Conservation (phyloP, 2,888 invertebrate species). For the Dasysyrphus albostriatus region DNA sequence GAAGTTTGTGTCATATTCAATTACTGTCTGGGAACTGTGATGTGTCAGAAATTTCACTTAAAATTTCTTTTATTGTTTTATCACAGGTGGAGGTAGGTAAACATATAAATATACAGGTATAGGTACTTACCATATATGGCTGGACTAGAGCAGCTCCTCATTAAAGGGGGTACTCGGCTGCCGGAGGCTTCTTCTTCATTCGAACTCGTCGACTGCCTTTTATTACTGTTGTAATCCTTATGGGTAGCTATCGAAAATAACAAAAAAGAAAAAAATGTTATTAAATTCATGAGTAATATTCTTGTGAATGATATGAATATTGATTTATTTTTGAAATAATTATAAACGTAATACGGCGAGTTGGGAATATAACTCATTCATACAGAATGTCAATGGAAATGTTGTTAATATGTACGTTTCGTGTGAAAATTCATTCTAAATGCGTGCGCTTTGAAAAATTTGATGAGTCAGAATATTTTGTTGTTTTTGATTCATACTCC, state of each 20-base stretch:
- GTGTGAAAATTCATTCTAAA: slow-evolving; percentile 67
- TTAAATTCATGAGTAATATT: slow-evolving; percentile 63
- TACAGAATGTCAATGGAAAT: slow-evolving; percentile 69
- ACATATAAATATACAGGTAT: background rate
- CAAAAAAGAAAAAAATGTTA: slow-evolving; percentile 9
- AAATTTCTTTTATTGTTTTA: background rate
- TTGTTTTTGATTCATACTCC: background rate
- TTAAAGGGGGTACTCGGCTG: slow-evolving; percentile 82
- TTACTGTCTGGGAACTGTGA: slow-evolving; percentile 29
- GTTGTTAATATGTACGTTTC: slow-evolving; percentile 31
- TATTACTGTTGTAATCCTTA: slow-evolving; percentile 88
- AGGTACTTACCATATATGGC: slow-evolving; percentile 83
- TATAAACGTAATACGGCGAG: slow-evolving; percentile 20
- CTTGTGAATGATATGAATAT: slow-evolving; percentile 66
- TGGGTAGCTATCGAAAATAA: slow-evolving; percentile 86
- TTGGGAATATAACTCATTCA: slow-evolving; percentile 52
- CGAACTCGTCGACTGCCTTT: slow-evolving; percentile 84
- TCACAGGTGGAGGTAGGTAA: background rate
- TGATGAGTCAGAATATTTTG: slow-evolving; percentile 54
- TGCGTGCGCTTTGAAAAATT: slow-evolving; percentile 47
- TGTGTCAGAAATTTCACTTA: slow-evolving; percentile 25
- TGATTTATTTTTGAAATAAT: slow-evolving; percentile 50
- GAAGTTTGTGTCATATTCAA: slow-evolving; percentile 62
- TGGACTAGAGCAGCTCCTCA: slow-evolving; percentile 85
- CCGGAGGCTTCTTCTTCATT: slow-evolving; percentile 85